phyloP scores from a whole-genome alignment of 2,113 vertebrate genomes.

The Rhea pennata region DNA sequence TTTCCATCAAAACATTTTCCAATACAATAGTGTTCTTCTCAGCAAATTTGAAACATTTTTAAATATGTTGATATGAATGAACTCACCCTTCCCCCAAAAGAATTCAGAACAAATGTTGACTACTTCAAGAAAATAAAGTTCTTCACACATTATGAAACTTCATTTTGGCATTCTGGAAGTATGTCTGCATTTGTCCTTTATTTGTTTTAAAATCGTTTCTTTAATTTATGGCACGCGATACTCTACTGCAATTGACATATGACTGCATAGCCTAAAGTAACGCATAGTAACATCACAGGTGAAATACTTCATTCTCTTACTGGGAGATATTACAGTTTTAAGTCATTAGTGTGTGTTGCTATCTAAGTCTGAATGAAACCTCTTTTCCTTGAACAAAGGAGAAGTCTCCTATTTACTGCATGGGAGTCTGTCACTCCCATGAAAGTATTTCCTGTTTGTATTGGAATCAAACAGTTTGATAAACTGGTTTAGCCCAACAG shows the following conservation, averaged over 20 bases:
- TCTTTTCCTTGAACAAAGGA: not conserved
- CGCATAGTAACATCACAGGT: not conserved
- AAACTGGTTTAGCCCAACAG: constrained; percentile 9
- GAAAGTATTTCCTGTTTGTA: constrained; percentile 54
- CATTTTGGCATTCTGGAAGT: not conserved
- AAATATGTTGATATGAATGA: not conserved
- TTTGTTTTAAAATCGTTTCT: not conserved
- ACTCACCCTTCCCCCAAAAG: not conserved
- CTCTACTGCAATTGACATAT: not conserved
- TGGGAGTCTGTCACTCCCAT: not conserved
- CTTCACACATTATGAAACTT: not conserved
- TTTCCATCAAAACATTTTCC: not conserved
- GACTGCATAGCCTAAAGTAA: not conserved
- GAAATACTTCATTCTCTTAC: not conserved
- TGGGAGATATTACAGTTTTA: not conserved
- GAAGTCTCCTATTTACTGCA: not conserved
- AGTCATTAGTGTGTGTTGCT: not conserved
- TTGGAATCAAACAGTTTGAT: constrained; percentile 26
- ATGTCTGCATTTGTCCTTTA: not conserved
- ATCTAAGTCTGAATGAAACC: not conserved
- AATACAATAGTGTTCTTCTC: not conserved
- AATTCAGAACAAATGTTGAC: not conserved
- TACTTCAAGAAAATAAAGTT: not conserved
- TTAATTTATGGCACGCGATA: not conserved
- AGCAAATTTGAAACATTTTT: not conserved